Evolutionary conservation across 2,888 invertebrate genomes (phyloP).

Genomic region (Ophioninae sp.): DNA sequence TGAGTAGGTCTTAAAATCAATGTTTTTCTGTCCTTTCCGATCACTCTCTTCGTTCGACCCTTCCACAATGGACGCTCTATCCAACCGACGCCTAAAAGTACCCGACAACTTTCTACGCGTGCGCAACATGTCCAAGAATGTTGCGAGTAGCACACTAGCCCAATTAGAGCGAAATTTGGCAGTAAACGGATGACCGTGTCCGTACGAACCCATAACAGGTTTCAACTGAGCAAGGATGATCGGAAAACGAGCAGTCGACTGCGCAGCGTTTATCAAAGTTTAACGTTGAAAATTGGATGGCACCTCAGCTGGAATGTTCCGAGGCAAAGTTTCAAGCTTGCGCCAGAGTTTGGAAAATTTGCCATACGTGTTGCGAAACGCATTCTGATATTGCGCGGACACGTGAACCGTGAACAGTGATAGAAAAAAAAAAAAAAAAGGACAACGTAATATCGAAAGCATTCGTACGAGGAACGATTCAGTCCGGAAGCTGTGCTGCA

Average conservation of each 20-base stretch:
- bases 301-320: slow-evolving; percentile 25
- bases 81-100: not conserved
- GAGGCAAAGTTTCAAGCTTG: slow-evolving; percentile 37
- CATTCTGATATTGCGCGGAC: not conserved
- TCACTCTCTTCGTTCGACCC: not conserved
- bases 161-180: too few relatives aligned
- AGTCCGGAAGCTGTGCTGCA: slow-evolving; percentile 17
- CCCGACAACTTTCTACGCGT: not conserved
- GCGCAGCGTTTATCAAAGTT: slow-evolving; percentile 18
- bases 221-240: not conserved
- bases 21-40: too few relatives aligned
- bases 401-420: slow-evolving; percentile 5
- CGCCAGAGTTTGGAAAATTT: not conserved
- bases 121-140: not conserved
- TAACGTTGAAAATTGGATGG: slow-evolving; percentile 30
- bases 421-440: slow-evolving; percentile 17
- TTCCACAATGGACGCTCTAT: not conserved
- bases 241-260: slow-evolving; percentile 6
- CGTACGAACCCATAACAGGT: not conserved
- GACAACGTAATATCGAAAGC: slow-evolving; percentile 38
- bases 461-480: slow-evolving; percentile 29
- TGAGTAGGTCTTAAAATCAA: too few relatives aligned
- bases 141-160: not conserved
- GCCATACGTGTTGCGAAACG: slow-evolving; percentile 8
- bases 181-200: not conserved